Base-by-base conservation (phyloP, 1,140 invertebrate genomes). In the Agrypnia vestita region DNA sequence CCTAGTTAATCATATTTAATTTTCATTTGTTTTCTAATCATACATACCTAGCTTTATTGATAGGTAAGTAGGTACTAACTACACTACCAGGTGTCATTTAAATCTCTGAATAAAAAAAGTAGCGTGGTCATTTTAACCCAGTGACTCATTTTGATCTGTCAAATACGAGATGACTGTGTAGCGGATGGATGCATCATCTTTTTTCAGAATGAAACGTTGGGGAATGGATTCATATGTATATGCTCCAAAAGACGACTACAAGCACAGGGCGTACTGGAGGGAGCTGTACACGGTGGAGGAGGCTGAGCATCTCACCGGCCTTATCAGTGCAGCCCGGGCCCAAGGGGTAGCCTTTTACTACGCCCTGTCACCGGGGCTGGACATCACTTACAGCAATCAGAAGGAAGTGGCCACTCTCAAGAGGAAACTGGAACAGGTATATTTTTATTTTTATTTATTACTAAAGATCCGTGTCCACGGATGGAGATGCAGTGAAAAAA, bases 171-270 rank as follows among this genome's bases (percentile, higher is more conserved):
- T 35, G 25, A 6, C 25, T 35, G 25, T 35, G 25, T 35, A 35
- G 25, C 6, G 25, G 25, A 35, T 35, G 25, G 1, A 35, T 35
- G 25, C 25, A 35, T 35, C 11, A 21, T 51, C 21, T 35, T 0
- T 49, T 73, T 87, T 71, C 82, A 97, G 96, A 88, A 92, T 98
- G 86, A 97, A 97, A 86, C 96, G 96, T 91, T 97, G 97, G 94
- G 96, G 95, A 43, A 94, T 99, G 93, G 96, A 98, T 85, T 97
- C 97, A 10, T 99, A 99, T 89, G 92, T 99, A 49, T 99, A 99
- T 90, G 98, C 98, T 0, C 98, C 98, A 12, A 96, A 99, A 91
- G 98, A 99, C 91, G 98, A 99, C 86, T 97, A 97, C 86, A 99
- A 99, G 87, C 97, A 98, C 85, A 90, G 98, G 71, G 96, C 97